Evolutionary conservation across 2,888 invertebrate species (phyloP).

Genomic region (Dynastes tityus): DNA sequence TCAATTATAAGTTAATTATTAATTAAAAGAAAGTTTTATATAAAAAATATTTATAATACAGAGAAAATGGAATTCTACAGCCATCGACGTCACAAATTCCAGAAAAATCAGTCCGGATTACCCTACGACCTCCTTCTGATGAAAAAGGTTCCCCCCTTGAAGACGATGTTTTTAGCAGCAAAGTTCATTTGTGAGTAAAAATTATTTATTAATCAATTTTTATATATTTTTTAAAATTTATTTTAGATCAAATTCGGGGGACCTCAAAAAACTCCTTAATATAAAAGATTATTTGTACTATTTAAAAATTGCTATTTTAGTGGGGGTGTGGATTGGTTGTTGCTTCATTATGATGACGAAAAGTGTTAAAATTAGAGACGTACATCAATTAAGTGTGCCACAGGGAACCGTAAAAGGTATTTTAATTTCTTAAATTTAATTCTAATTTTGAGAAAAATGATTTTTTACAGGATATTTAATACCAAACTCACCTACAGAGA

Average conservation of each 20-base stretch:
- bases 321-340: slow-evolving; percentile 79
- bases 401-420: slow-evolving; percentile 22
- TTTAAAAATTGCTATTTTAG: slow-evolving; percentile 74
- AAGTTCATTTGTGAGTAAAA: slow-evolving; percentile 46
- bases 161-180: slow-evolving; percentile 51
- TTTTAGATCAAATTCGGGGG: slow-evolving; percentile 28
- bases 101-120: not conserved
- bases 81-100: not conserved
- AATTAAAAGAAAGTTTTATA: not conserved
- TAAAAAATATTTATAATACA: not conserved
- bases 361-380: slow-evolving; percentile 76
- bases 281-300: slow-evolving; percentile 60
- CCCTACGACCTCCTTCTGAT: not conserved
- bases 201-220: not conserved
- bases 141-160: slow-evolving; percentile 28
- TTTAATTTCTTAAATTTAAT: not conserved
- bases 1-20: too few relatives aligned
- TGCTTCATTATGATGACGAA: slow-evolving; percentile 80
- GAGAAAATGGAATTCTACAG: not conserved
- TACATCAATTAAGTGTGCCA: slow-evolving; percentile 72
- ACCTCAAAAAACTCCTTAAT: slow-evolving; percentile 53
- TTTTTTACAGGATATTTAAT: slow-evolving; percentile 60
- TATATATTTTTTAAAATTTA: not conserved
- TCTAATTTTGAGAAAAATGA: slow-evolving; percentile 33
- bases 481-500: slow-evolving; percentile 63